These are phyloP conservation scores for Capreolus pygargus DNA, from an alignment of 2,113 vertebrate genomes.

Conservation along the genomic window DNA sequence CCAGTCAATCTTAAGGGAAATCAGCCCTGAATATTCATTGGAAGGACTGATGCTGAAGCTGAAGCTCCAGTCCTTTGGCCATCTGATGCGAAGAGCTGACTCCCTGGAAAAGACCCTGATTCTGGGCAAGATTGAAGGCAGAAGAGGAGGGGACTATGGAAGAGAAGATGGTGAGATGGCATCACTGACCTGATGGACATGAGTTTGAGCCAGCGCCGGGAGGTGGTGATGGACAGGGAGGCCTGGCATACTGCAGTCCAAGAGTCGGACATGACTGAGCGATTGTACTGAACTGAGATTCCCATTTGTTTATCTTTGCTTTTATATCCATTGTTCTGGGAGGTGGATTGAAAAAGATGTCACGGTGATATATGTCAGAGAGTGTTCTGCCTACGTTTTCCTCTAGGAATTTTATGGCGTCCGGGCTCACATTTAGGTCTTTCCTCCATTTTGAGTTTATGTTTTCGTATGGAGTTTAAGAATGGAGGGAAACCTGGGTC, in stretches of 20 bases:
- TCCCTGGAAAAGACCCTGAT: background rate
- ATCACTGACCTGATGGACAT: background rate
- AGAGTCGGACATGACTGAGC: background rate
- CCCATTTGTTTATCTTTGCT: background rate
- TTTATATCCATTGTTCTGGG: background rate
- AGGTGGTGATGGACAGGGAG: background rate
- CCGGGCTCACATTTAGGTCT: background rate
- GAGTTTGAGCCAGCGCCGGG: background rate
- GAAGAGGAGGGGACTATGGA: background rate
- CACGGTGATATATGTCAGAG: fast-evolving
- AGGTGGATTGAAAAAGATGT: background rate
- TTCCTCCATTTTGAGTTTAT: background rate
- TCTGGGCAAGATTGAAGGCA: background rate
- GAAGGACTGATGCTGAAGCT: background rate
- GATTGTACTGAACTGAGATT: background rate
- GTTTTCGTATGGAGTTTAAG: background rate
- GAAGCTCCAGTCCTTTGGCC: background rate
- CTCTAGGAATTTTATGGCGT: background rate
- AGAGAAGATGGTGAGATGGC: background rate
- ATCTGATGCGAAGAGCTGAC: background rate
- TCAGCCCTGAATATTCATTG: background rate
- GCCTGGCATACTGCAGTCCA: background rate
- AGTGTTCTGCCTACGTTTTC: background rate
- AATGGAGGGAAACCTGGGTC: background rate
- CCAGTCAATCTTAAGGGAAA: background rate